Evolutionary conservation across 2,888 invertebrate genomes (phyloP), one percentile per base, ranked within the genome.

Genomic region (Nomada hirtipes): DNA sequence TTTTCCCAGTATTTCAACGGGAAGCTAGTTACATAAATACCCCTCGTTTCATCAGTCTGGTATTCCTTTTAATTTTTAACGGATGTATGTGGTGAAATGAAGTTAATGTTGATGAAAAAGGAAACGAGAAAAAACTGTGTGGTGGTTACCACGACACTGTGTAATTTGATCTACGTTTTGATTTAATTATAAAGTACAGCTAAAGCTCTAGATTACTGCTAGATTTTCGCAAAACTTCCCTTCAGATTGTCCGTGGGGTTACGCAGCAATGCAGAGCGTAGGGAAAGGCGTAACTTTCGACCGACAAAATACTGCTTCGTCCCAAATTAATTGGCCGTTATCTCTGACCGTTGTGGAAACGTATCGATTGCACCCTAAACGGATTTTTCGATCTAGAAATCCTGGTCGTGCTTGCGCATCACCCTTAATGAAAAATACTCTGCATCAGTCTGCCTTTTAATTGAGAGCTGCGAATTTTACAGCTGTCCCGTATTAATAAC

Each of bases 301-400:
- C 18, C 36, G 36, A 36, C 52, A 63, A 73, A 65, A 60, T 29
- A 47, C 70, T 18, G 71, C 26, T 29, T 36, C 36, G 15, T 42
- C 0, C 18, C 42, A n/a, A 52, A 53, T 65, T 81, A 53, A 64
- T 69, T 47, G 64, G n/a, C 20, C n/a, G 26, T 52, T 42, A 50
- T 72, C 53, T 36, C 2, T 2, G 44, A 44, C 29, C 42, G 29
- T 2, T 18, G 11, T 11, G 63, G 7, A n/a, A n/a, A 53, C 60
- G 61, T 73, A 78, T 81, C 81, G 80, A 83, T 80, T 52, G 42
- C n/a, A 59, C 20, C 64, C 69, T 70, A 53, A 75, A 84, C 29
- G 42, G 75, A 55, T n/a, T 13, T 47, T 29, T 57, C 11, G 52
- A 0, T 11, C 4, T 52, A 47, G 47, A 13, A 47, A 42, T 7